Evolutionary conservation across 2,113 vertebrate species (phyloP), one percentile per base, ranked within the genome.

Genomic region (Otolemur garnettii): DNA sequence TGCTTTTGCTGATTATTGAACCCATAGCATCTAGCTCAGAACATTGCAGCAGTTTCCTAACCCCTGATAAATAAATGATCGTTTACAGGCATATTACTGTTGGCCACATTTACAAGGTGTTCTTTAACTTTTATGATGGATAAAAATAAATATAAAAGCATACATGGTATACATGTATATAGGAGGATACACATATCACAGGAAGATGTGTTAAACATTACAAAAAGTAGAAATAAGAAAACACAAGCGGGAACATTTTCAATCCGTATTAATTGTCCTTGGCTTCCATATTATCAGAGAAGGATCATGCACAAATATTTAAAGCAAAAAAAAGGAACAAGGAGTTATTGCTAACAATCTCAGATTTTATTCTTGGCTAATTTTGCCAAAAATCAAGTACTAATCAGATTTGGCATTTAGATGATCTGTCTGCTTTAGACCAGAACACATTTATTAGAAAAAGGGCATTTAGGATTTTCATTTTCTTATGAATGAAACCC

Each of bases 221-320:
- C 86, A 18, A 95, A 93, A 97, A 24, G 2, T 69, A 96, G 22
- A 38, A 72, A 62, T 11, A 96, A 93, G 50, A 90, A 94, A 80
- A 69, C 14, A 72, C 22, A 45, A 75, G 33, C 7, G 79, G 35
- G 3, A 64, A 53, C 33, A 50, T 62, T 85, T 86, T 53, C 60
- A 91, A 72, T 53, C 22, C 93, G 66, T 91, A 79, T 89, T 88
- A 94, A 95, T 50, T 93, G 38, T 30, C 12, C 30, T 77, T 94
- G 17, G 45, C 13, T 83, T 84, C 84, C 22, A 74, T 82, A 80
- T 50, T 69, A 9, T 42, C 71, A 94, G 53, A 69, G 11, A 90
- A 83, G 12, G 5, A 78, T 68, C 7, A 15, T 60, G 19, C 30
- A 68, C 77, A 94, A 80, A 79, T 79, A 93, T 42, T 21, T 60